Evolutionary conservation across 2,113 vertebrate species (phyloP), one percentile per base, ranked within the genome.

Genomic region (Megaceryle torquata): DNA sequence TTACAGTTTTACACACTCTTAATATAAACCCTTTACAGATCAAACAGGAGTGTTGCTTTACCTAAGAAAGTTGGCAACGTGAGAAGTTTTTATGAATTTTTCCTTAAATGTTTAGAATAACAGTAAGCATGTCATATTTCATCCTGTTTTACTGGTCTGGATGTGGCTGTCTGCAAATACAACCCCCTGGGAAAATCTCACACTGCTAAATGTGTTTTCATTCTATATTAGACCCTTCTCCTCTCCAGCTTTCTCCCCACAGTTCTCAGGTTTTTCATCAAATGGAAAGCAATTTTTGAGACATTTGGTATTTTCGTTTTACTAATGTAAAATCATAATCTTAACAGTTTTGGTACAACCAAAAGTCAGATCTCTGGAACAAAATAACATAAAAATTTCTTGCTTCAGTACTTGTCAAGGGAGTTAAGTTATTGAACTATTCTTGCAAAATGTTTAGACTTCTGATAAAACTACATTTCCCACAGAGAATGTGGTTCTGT

Each of bases 91-190:
- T 57, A 89, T 92, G 29, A 94, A 74, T 44, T 31, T 63, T 87
- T 88, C 64, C 44, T 83, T 92, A 44, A 29, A 11, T 65, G 57
- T 96, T 96, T 95, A 92, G 86, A 94, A 95, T 96, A 95, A 50
- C 82, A 91, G 88, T 88, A 95, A 89, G 35, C 74, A 61, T 72
- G 56, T 44, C 48, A 28, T 71, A 70, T 88, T 95, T 96, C 50
- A 87, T 90, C 46, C 56, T 86, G 48, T 80, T 95, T 89, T 84
- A 94, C 96, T 80, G 43, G 33, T 65, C 95, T 95, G 44, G 56
- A 81, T 88, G 41, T 72, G 86, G 12, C 75, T 96, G 82, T 54
- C 63, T 86, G 81, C 74, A 89, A 91, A 57, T 92, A 57, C 31
- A 92, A n/a, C 18, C 61, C 60, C 61, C 37, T 91, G 77, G 74